A percentile compares a stretch with the other conserved stretches of the same genome.
These are phyloP conservation scores for Intellagama lesueurii DNA, from an alignment of 2,797 vertebrate genomes.

Conservation along the genomic window DNA sequence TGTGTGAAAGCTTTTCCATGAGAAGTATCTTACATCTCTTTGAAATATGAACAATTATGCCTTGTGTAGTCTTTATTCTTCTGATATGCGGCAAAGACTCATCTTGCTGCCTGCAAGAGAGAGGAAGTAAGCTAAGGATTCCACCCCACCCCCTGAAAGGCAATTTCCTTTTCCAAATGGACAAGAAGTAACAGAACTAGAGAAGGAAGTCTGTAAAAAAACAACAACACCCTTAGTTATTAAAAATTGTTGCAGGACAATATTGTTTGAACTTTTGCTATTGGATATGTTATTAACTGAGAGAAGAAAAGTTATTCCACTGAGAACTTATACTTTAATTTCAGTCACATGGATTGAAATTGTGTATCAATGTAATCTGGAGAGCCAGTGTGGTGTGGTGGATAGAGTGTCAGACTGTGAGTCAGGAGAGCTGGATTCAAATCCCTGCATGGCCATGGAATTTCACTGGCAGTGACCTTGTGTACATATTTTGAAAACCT, in stretches of 20 bases:
- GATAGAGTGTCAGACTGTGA: too few species aligned
- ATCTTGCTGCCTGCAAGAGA: slow-evolving; percentile 1
- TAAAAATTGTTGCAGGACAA: neutral
- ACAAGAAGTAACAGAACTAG: neutral
- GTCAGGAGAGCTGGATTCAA: too few species aligned
- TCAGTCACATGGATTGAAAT: neutral
- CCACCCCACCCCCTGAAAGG: neutral
- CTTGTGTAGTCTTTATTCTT: slow-evolving; percentile 25
- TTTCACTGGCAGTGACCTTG: too few species aligned
- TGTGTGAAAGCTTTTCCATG: slow-evolving; percentile 19
- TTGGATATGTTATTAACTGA: neutral
- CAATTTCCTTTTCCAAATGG: slow-evolving; percentile 16
- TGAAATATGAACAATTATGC: slow-evolving; percentile 26
- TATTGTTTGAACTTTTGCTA: neutral
- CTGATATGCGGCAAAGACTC: neutral
- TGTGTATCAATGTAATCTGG: neutral
- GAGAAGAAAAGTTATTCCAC: neutral
- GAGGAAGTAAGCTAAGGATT: neutral
- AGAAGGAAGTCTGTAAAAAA: neutral
- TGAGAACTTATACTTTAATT: neutral
- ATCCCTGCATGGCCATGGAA: too few species aligned
- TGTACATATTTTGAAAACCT: too few species aligned
- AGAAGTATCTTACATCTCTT: slow-evolving; percentile 5
- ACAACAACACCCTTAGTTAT: neutral
- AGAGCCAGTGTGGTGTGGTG: too few species aligned